These are phyloP conservation scores for Capitella teleta DNA, from an alignment of 1,140 invertebrate genomes.

Conservation along the genomic window DNA sequence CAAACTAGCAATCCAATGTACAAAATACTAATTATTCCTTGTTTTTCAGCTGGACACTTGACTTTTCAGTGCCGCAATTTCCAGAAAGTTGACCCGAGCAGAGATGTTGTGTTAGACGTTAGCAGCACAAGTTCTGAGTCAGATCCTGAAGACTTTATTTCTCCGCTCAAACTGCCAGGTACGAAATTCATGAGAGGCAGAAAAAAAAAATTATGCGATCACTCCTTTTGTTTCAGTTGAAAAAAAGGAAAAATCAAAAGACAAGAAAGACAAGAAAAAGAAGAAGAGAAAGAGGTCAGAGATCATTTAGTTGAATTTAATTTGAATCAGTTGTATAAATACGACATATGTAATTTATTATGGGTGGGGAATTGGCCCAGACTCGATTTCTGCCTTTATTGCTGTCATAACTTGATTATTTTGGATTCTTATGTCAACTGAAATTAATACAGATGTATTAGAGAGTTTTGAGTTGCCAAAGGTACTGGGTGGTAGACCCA, in stretches of 20 bases:
- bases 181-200: slow-evolving; percentile 18
- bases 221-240: neutral
- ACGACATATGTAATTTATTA: too few species aligned
- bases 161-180: slow-evolving; percentile 30
- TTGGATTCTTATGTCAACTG: too few species aligned
- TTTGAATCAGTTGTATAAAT: too few species aligned
- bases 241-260: slow-evolving; percentile 5
- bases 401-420: too few species aligned
- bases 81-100: slow-evolving; percentile 67
- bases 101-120: slow-evolving; percentile 83
- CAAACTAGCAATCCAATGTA: too few species aligned
- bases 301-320: too few species aligned
- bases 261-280: slow-evolving; percentile 18
- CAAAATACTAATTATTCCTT: too few species aligned
- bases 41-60: slow-evolving; percentile 67
- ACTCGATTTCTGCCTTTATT: too few species aligned
- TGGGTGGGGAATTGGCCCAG: too few species aligned
- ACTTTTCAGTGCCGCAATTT: slow-evolving; percentile 95
- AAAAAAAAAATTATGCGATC: neutral
- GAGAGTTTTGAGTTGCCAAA: too few species aligned
- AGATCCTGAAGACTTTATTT: slow-evolving; percentile 56
- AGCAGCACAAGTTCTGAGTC: slow-evolving; percentile 85
- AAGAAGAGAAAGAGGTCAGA: slow-evolving; percentile 8
- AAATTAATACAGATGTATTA: too few species aligned
- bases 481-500: too few species aligned